phyloP scores from a whole-genome alignment of 1,140 invertebrate genomes.

The Sarcophaga peregrina region DNA sequence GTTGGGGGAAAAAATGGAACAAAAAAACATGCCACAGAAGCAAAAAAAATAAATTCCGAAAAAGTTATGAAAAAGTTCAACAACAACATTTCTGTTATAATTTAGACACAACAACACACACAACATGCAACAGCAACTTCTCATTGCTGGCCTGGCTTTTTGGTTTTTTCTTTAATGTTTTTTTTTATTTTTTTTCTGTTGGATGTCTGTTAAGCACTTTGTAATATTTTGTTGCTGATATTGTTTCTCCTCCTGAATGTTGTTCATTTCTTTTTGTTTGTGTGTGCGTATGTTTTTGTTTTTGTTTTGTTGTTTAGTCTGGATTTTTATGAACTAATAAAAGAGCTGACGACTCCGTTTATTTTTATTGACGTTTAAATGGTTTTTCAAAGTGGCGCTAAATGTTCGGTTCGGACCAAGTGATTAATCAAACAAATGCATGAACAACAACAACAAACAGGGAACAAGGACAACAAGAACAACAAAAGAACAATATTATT shows the following conservation, averaged over 20 bases:
- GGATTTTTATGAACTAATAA: constrained; percentile 34
- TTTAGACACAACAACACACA: too few relatives aligned
- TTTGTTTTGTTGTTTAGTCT: background rate
- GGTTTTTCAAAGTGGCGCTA: constrained; percentile 38
- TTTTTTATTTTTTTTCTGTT: background rate
- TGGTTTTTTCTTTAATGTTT: background rate
- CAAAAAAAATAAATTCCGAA: background rate
- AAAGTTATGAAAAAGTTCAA: constrained; percentile 11
- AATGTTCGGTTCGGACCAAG: constrained; percentile 28
- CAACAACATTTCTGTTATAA: background rate
- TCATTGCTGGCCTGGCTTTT: too few relatives aligned
- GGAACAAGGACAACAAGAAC: background rate
- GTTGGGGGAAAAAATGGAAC: background rate
- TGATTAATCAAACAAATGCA: constrained; percentile 29
- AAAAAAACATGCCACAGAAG: background rate
- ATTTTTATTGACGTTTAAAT: constrained; percentile 34
- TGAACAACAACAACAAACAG: too few relatives aligned
- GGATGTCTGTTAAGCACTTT: background rate
- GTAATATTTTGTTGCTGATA: background rate
- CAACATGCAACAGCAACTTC: too few relatives aligned
- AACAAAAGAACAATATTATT: background rate
- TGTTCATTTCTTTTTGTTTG: too few relatives aligned
- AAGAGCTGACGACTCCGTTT: constrained; percentile 25
- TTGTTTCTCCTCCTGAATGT: too few relatives aligned
- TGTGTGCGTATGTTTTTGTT: background rate